Conservation (phyloP, 2,113 vertebrate genomes). For the Chaenocephalus aceratus region DNA sequence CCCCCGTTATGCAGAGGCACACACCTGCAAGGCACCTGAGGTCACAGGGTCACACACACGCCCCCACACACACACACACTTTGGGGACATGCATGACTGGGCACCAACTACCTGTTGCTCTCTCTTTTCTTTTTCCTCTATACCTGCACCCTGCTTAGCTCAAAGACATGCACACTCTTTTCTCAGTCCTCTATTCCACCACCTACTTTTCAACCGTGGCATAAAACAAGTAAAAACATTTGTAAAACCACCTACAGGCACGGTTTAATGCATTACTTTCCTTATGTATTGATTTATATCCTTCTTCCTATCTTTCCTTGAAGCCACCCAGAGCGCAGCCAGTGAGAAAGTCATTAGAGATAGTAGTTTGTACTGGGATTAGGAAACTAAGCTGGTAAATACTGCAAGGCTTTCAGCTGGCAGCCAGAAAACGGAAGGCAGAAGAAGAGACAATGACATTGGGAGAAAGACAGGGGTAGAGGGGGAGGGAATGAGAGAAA, state of each 20-base stretch:
- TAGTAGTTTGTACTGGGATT: conserved; percentile 79
- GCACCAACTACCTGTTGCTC: conserved; percentile 74
- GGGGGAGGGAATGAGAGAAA: neutral
- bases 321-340: conserved; percentile 41
- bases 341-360: conserved; percentile 79
- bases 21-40: conserved; percentile 86
- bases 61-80: conserved; percentile 28
- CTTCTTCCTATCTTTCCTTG: neutral
- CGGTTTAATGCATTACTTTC: neutral
- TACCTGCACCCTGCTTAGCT: conserved; percentile 30
- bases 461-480: conserved; percentile 4
- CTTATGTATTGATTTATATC: neutral
- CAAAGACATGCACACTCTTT: neutral
- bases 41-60: conserved; percentile 67
- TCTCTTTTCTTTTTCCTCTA: conserved; percentile 22
- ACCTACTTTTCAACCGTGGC: neutral
- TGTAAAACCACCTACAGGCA: neutral
- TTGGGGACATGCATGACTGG: conserved; percentile 73
- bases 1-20: conserved; percentile 65
- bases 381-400: conserved; percentile 74
- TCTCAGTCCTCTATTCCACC: neutral
- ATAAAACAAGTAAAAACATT: neutral
- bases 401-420: conserved; percentile 66
- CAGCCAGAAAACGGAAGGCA: conserved; percentile 38
- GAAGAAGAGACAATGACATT: conserved; percentile 44